Conservation (phyloP, 2,888 invertebrate genomes). For the Pterostichus niger region DNA sequence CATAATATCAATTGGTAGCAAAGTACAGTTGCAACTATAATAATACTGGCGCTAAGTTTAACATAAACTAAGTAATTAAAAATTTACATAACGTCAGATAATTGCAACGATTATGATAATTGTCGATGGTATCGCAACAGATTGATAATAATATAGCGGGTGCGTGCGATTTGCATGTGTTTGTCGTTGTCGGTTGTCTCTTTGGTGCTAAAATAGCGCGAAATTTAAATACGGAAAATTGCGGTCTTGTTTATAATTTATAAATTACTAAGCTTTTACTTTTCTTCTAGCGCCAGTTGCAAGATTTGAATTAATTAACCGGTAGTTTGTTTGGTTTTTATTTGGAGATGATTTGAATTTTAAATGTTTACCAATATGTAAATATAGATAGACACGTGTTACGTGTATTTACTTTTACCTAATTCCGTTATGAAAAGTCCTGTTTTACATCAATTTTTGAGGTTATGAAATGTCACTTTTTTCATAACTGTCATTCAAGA, state of each 20-base stretch:
- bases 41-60: slow-evolving; percentile 24
- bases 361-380: slow-evolving; percentile 3
- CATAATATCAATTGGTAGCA: no score
- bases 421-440: no score
- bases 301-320: slow-evolving; percentile 27
- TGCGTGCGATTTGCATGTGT: slow-evolving; percentile 35
- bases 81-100: slow-evolving; percentile 44
- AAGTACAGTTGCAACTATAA: slow-evolving; percentile 36
- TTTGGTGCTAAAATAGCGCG: slow-evolving; percentile 7
- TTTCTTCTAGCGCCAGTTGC: not conserved
- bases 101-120: slow-evolving; percentile 49
- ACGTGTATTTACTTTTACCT: not conserved
- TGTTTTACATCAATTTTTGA: no score
- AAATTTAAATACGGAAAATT: slow-evolving; percentile 16
- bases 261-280: slow-evolving; percentile 23
- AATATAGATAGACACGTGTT: not conserved
- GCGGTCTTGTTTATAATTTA: not conserved
- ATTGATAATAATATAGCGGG: slow-evolving; percentile 54
- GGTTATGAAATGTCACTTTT: no score
- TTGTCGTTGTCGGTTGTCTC: not conserved
- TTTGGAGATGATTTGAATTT: slow-evolving; percentile 10
- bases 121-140: slow-evolving; percentile 43
- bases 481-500: no score
- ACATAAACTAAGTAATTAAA: slow-evolving; percentile 36
- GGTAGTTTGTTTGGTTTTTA: slow-evolving; percentile 12